Evolutionary conservation across 1,140 invertebrate genomes (phyloP).

Genomic region (Pogonus chalceus): DNA sequence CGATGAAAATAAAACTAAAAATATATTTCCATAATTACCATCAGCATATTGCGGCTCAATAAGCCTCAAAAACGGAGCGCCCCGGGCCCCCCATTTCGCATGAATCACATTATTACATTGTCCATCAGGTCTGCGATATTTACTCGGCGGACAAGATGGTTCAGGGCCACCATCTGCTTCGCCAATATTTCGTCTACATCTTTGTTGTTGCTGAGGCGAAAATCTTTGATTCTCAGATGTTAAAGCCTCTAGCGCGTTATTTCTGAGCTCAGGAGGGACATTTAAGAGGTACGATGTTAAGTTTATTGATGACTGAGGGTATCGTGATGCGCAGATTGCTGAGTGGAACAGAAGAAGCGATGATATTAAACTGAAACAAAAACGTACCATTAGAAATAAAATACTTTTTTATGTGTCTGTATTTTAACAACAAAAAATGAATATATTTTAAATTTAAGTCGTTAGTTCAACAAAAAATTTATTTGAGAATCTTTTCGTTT

Average conservation of each 20-base stretch:
- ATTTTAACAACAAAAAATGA: too few relatives aligned
- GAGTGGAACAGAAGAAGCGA: background rate
- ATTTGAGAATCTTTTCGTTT: too few relatives aligned
- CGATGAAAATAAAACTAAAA: too few relatives aligned
- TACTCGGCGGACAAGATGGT: constrained; percentile 57
- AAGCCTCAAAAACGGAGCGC: constrained; percentile 71
- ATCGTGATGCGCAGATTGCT: background rate
- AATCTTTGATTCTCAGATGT: background rate
- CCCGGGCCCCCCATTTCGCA: constrained; percentile 77
- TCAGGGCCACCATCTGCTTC: too few relatives aligned
- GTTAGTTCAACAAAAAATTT: too few relatives aligned
- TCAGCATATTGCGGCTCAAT: constrained; percentile 74
- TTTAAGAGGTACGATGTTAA: background rate
- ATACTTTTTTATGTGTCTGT: too few relatives aligned
- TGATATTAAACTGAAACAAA: background rate
- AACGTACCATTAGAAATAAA: background rate
- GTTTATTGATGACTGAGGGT: background rate
- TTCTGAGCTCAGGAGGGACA: background rate
- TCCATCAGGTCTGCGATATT: constrained; percentile 73
- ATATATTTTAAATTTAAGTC: too few relatives aligned
- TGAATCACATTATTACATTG: constrained; percentile 92
- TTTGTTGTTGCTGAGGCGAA: background rate
- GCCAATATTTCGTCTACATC: too few relatives aligned
- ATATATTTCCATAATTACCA: constrained; percentile 61
- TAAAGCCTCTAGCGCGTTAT: background rate